Evolutionary conservation across 2,797 vertebrate species (phyloP), one percentile per base, ranked within the genome.

Genomic region (Pseudocheirus occidentalis): DNA sequence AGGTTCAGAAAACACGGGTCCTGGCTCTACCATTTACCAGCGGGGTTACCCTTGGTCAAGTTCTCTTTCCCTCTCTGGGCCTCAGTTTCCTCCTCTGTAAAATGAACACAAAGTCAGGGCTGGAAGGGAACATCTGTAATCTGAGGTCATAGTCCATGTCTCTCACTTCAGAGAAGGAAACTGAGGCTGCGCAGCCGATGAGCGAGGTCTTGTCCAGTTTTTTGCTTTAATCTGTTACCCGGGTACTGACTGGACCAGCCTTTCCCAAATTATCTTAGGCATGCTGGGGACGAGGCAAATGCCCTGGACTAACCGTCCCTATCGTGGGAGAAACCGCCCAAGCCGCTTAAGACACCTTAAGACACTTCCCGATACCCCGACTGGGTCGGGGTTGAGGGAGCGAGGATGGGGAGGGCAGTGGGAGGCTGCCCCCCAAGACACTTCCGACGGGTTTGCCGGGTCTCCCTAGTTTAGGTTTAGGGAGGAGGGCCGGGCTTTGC

Each of bases 401-500:
- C 40, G 7, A 40, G 73, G 40, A 50, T 27, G 73, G 18, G 9
- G 40, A 46, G 94, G 93, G 28, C 91, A 5, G n/a, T 27, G 40
- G n/a, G 27, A 89, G 5, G 66, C 93, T 3, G 92, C 58, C 50
- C 27, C 57, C 54, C 91, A 54, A 89, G 95, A 95, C 95, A 96
- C 94, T 98, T 97, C 91, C 94, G 95, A 97, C 90, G 94, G 97
- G 55, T 40, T 91, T 87, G 56, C 27, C 53, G 14, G 55, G 62
- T 87, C 95, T 52, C 12, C 90, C 62, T 4, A 9, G 94, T 81
- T 94, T 46, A 34, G 28, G 46, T 40, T 91, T 18, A 27, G 90
- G 52, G 90, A n/a, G 90, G 52, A 55, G 90, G 90, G 3, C 52
- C 52, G 3, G 28, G 55, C 13, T 34, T 18, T 40, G 53, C 34